Conservation (phyloP, 2,888 invertebrate genomes). For the Polydrusus tereticollis region DNA sequence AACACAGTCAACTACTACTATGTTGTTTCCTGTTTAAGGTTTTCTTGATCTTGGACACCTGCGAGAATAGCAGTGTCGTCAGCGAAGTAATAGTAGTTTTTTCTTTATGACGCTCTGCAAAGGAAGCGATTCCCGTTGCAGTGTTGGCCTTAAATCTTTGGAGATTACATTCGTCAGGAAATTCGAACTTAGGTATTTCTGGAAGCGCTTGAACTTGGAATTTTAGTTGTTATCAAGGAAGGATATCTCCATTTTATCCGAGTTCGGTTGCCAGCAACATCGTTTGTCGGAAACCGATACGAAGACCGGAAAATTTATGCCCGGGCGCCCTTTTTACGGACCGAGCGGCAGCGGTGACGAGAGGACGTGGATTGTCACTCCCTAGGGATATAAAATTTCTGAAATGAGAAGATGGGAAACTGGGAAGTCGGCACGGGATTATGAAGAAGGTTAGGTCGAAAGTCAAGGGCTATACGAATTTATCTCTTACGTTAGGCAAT, state of each 20-base stretch:
- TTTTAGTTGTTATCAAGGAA: no score
- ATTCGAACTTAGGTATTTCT: no score
- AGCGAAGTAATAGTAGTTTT: no score
- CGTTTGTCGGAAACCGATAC: conserved; percentile 50
- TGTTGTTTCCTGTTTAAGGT: no score
- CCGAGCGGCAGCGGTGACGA: conserved; percentile 39
- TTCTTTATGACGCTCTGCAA: no score
- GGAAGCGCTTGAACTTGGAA: no score
- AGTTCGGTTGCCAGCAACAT: conserved; percentile 38
- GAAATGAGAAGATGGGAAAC: conserved; percentile 37
- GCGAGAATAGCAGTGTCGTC: no score
- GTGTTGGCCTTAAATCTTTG: no score
- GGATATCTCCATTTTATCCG: conserved; percentile 2
- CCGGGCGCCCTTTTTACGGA: conserved; percentile 50
- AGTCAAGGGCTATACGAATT: conserved; percentile 36
- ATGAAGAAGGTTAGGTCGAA: conserved; percentile 37
- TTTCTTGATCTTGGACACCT: no score
- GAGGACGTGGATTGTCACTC: conserved; percentile 50
- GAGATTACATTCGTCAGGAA: no score
- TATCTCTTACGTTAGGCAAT: background rate
- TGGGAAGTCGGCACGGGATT: conserved; percentile 44
- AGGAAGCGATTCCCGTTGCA: no score
- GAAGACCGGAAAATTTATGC: conserved; percentile 50
- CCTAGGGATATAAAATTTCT: conserved; percentile 47
- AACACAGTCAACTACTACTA: no score